Evolutionary conservation across 2,113 vertebrate species (phyloP), one percentile per base, ranked within the genome.

Genomic region (Bombycilla garrulus): DNA sequence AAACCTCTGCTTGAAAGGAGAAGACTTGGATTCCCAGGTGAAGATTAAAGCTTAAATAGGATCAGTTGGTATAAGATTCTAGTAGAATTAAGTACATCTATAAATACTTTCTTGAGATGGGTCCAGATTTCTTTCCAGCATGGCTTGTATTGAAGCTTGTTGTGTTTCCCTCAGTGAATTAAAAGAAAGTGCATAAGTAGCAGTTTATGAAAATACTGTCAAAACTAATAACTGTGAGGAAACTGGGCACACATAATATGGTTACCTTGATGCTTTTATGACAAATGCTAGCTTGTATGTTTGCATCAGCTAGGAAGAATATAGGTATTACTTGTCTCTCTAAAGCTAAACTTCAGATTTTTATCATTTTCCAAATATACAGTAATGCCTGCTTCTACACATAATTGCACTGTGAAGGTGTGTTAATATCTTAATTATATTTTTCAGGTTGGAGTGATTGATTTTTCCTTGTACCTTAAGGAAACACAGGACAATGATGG

Each of bases 1-100:
- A 87, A 99, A 99, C 92, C 98, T 99, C 47, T 99, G 99, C 95
- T 98, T 99, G 85, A 99, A 99, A 98, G 99, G 99, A 95, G 99
- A 99, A 98, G 99, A 99, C 96, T 97, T 99, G 83, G 99, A 99
- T 97, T 99, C 99, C 73, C 99, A 99, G 99, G 99, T 99, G 92
- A 98, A 93, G 61, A 26, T 20, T 69, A 40, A 47, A n/a, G 51
- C 73, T 72, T 83, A 93, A 80, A 45, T 71, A 79, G 79, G 36
- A 88, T 82, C 45, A 85, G 18, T 42, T 40, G 13, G 7, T 80
- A 5, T 65, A 74, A 83, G 56, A n/a, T 19, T 62, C 33, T 35
- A 33, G 51, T 53, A 83, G 38, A 95, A 73, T 83, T 70, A 93
- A 92, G 79, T 33, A 29, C 40, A 40, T 56, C 51, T 36, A 60